Base-by-base conservation (phyloP, 1,140 invertebrate genomes). In the Muscidifurax raptorellus region DNA sequence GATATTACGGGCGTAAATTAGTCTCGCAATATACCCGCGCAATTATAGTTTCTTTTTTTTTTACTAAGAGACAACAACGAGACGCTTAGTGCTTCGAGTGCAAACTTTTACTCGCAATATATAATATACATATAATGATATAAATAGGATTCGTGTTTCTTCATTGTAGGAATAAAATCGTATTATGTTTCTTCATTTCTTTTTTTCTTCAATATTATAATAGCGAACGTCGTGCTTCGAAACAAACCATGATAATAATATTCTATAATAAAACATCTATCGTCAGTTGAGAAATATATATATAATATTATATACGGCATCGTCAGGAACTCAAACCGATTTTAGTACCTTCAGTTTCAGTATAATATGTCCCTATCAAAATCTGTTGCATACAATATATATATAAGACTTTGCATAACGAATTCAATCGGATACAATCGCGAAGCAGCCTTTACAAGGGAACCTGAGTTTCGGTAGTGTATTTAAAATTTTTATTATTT, bases 241-340 rank as follows among this genome's bases (percentile, higher is more conserved):
- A n/a, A 18, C 6, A 22, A n/a, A 18, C n/a, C n/a, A n/a, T n/a
- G n/a, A n/a, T n/a, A n/a, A n/a, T n/a, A n/a, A n/a, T n/a, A n/a
- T 59, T 59, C 66, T 28, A 12, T 30, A n/a, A 22, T 9, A n/a
- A 74, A 52, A 81, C 12, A 36, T 81, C 32, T 40, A 80, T 69
- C 67, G 36, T 80, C 1, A 82, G 15, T 74, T 44, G 18, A 32
- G 9, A 64, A 75, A 76, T 44, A 81, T 66, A 66, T 66, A 66
- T 66, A 66, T 66, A 66, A 5, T 69, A 59, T 22, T 59, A 74
- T n/a, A 71, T 75, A 40, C 64, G 52, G 28, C 52, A n/a, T n/a
- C n/a, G n/a, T n/a, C n/a, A 83, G 82, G 82, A 84, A 84, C 76
- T 25, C 64, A 84, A 83, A 84, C 83, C 77, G 77, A 84, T 80